A percentile compares a stretch with the other conserved stretches of the same genome.
Evolutionary conservation across 2,113 vertebrate species (phyloP).

Genomic region (Ameiurus melas): DNA sequence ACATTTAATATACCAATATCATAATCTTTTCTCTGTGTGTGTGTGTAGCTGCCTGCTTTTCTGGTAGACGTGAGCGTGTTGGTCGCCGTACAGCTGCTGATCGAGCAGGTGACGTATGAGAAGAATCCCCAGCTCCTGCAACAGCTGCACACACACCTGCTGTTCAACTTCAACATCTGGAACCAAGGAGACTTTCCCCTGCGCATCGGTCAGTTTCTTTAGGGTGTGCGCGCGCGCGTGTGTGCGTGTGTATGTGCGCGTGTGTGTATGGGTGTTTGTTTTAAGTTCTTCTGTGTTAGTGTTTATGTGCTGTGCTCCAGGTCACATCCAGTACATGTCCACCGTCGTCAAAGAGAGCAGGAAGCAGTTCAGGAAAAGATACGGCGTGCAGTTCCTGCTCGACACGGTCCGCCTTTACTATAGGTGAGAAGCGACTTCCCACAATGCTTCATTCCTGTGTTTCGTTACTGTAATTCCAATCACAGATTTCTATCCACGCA

Average conservation of each 20-base stretch:
- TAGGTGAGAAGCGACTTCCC: slow-evolving; percentile 76
- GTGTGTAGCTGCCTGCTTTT: slow-evolving; percentile 78
- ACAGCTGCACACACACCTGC: slow-evolving; percentile 89
- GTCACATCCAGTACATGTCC: slow-evolving; percentile 96
- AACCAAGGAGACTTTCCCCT: slow-evolving; percentile 95
- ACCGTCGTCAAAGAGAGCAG: slow-evolving; percentile 96
- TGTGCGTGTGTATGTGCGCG: not conserved
- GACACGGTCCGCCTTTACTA: slow-evolving; percentile 92
- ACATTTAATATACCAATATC: not conserved
- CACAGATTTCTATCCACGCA: too few relatives aligned
- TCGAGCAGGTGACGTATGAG: slow-evolving; percentile 89
- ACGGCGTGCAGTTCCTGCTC: slow-evolving; percentile 92
- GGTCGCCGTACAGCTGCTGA: slow-evolving; percentile 88
- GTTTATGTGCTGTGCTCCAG: slow-evolving; percentile 67
- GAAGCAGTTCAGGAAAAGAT: slow-evolving; percentile 93
- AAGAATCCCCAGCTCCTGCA: slow-evolving; percentile 87
- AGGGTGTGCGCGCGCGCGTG: not conserved
- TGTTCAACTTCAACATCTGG: slow-evolving; percentile 97
- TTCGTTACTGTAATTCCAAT: not conserved
- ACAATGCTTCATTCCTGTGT: slow-evolving; percentile 1
- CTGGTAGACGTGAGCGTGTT: slow-evolving; percentile 92
- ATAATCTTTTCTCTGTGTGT: not conserved
- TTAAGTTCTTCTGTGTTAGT: not conserved
- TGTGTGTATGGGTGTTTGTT: not conserved
- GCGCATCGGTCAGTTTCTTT: slow-evolving; percentile 81